Conservation (phyloP, 2,888 invertebrate species). For the Ormia ochracea region DNA sequence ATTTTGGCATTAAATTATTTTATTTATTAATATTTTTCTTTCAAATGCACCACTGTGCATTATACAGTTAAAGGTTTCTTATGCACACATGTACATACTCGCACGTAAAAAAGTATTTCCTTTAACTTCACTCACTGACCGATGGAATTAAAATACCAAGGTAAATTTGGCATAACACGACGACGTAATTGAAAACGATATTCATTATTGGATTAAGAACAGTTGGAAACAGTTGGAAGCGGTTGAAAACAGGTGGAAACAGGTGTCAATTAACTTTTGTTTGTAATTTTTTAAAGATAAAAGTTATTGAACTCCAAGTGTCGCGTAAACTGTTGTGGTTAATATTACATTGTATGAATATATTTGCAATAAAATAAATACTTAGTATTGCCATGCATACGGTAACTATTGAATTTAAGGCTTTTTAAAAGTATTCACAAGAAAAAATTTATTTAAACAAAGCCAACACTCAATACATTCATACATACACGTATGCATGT, state of each 20-base stretch:
- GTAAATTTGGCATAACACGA: background rate
- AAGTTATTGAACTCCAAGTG: background rate
- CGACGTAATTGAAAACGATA: background rate
- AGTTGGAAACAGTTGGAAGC: background rate
- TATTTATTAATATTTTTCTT: too few species aligned
- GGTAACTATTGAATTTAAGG: background rate
- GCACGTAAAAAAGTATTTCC: background rate
- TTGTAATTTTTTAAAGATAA: background rate
- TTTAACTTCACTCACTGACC: background rate
- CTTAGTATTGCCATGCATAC: background rate
- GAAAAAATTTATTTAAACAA: background rate
- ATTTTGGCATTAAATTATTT: too few species aligned
- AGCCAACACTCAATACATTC: background rate
- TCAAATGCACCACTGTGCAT: background rate
- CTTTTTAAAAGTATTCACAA: background rate
- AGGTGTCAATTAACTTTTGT: background rate
- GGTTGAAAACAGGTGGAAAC: background rate
- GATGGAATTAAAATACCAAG: background rate
- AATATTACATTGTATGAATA: background rate
- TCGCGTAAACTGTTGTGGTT: background rate
- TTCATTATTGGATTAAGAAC: background rate
- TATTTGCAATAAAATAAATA: background rate
- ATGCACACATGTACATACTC: too few species aligned
- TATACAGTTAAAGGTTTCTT: too few species aligned
- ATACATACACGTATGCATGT: too few species aligned